phyloP scores from a whole-genome alignment of 2,113 vertebrate genomes.

The Lophochroa leadbeateri region DNA sequence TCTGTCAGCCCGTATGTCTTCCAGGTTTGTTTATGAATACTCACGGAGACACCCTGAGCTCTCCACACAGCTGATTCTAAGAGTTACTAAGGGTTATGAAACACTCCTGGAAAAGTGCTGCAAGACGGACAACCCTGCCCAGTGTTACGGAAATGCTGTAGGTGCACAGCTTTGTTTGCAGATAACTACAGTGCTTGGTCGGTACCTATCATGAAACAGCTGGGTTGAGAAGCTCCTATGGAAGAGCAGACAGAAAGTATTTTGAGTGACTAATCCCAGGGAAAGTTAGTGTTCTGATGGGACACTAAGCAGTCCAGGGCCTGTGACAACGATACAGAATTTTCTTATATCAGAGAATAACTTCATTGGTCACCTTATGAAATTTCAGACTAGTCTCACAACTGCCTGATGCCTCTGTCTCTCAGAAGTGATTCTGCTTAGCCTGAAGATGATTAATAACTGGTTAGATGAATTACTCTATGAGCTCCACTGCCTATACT shows the following conservation, averaged over 20 bases:
- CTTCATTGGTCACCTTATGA: neutral
- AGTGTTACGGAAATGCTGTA: slow-evolving; percentile 61
- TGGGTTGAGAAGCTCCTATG: neutral
- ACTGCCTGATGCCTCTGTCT: neutral
- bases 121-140: slow-evolving; percentile 40
- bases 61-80: slow-evolving; percentile 12
- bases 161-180: neutral
- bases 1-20: neutral
- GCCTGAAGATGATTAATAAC: neutral
- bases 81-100: slow-evolving; percentile 51
- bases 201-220: neutral
- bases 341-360: neutral
- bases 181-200: neutral
- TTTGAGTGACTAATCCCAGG: neutral
- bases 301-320: neutral
- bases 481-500: neutral
- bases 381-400: neutral
- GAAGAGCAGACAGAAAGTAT: neutral
- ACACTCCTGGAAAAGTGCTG: slow-evolving; percentile 71
- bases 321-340: neutral
- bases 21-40: slow-evolving; percentile 71
- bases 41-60: slow-evolving; percentile 51
- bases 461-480: neutral
- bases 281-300: neutral
- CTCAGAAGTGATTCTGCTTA: neutral